Base-by-base conservation (phyloP, 2,888 invertebrate genomes). In the Diabrotica balteata region DNA sequence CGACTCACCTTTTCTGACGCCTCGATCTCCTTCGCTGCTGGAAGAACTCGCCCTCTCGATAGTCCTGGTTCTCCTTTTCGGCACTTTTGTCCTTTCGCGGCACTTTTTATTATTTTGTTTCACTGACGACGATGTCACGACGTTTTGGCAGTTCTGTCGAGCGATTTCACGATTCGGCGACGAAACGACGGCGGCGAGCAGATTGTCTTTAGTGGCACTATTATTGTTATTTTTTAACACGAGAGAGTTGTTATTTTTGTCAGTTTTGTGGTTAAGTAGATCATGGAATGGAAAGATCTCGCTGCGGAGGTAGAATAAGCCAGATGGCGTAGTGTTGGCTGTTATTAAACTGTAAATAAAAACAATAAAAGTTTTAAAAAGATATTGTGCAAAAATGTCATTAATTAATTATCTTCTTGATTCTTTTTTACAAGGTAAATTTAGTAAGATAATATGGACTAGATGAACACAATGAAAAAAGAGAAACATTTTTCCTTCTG, bases 241-340 rank as follows among this genome's bases (percentile, higher is more conserved):
- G 32, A 32, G 9, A 54, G 2, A 51, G 9, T 51, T 17, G 22
- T 51, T 51, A 17, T 51, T 5, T 22, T 51, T 51, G 4, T n/a
- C 51, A n/a, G n/a, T 10, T 7, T 7, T 9, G 55, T 3, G 11
- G 42, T 54, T 43, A 4, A 69, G 54, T 10, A 68, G 51, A 49
- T 58, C 60, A 64, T 69, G 57, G 51, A 75, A 73, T 32, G 75
- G 75, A 68, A 75, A 78, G 54, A 77, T 72, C 58, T 78, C 76
- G 67, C 77, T 77, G 8, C 68, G 73, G 7, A 77, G 76, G 68
- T 76, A 70, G 63, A 73, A 75, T 54, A 77, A 63, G 42, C 68
- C 70, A 8, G 44, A 32, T n/a, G 42, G 11, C 8, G n/a, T 52
- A 32, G 17, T 46, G 51, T 32, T 53, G 17, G 44, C 1, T n/a